Conservation (phyloP, 2,888 invertebrate genomes). For the Lypha dubia region DNA sequence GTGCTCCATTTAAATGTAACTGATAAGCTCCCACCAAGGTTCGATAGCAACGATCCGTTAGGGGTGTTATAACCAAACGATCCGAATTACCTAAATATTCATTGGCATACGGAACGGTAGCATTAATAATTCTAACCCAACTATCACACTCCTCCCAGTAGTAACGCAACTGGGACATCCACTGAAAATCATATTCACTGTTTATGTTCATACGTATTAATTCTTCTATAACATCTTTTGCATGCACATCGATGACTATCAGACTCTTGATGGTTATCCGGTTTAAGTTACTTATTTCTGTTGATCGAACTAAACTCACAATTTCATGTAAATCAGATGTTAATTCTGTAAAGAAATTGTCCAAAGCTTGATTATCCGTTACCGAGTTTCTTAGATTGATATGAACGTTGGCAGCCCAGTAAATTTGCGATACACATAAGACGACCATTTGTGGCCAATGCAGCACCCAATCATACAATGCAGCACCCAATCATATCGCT, state of each 20-base stretch:
- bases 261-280: conserved; percentile 88
- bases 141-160: conserved; percentile 86
- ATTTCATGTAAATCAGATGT: conserved; percentile 85
- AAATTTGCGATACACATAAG: conserved; percentile 86
- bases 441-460: conserved; percentile 88
- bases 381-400: conserved; percentile 84
- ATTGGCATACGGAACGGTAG: conserved; percentile 88
- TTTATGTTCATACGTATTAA: conserved; percentile 84
- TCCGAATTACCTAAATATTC: conserved; percentile 89
- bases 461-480: conserved; percentile 86
- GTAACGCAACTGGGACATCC: conserved; percentile 89
- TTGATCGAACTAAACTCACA: conserved; percentile 85
- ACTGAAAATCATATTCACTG: conserved; percentile 87
- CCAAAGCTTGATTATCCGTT: conserved; percentile 81
- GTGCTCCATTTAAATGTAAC: conserved; percentile 88
- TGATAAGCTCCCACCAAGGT: conserved; percentile 89
- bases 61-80: conserved; percentile 86
- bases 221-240: conserved; percentile 87
- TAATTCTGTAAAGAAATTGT: conserved; percentile 83
- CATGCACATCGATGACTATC: conserved; percentile 89
- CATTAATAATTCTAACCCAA: conserved; percentile 87
- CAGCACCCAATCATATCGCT: conserved; percentile 85
- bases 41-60: conserved; percentile 88
- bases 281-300: conserved; percentile 85
- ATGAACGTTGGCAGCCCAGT: conserved; percentile 88